Conservation (phyloP, 2,797 vertebrate species). For the Triplophysa yarkandensis region DNA sequence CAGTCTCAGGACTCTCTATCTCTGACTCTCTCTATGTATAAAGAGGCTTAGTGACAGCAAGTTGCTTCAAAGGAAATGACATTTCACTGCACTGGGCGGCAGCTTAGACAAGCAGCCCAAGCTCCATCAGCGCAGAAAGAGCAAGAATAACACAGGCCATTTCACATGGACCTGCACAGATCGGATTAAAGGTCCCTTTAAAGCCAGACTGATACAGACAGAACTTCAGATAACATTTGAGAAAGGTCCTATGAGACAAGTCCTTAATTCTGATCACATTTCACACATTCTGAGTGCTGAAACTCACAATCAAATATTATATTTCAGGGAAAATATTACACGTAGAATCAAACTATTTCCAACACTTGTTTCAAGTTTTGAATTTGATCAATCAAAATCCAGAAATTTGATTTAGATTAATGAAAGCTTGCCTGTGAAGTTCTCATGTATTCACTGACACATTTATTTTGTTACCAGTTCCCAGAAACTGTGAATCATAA, state of each 20-base stretch:
- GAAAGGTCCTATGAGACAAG: constrained; percentile 34
- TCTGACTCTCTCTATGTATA: constrained; percentile 33
- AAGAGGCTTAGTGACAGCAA: constrained; percentile 52
- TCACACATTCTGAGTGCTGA: constrained; percentile 3
- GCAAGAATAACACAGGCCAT: constrained; percentile 20
- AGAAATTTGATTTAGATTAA: too few species aligned
- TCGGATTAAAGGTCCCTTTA: constrained; percentile 42
- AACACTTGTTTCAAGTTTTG: too few species aligned
- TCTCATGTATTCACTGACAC: too few species aligned
- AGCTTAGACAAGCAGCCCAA: constrained; percentile 44
- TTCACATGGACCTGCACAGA: constrained; percentile 27
- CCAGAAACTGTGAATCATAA: too few species aligned
- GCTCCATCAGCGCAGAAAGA: constrained; percentile 38
- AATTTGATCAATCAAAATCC: too few species aligned
- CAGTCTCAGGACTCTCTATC: constrained; percentile 19
- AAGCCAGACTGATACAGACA: constrained; percentile 29
- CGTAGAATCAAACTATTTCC: too few species aligned
- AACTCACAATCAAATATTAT: constrained; percentile 1
- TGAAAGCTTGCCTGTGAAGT: too few species aligned
- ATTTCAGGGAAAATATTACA: too few species aligned
- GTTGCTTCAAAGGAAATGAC: constrained; percentile 56
- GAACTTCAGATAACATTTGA: constrained; percentile 43
- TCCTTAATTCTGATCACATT: constrained; percentile 44
- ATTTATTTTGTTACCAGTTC: too few species aligned
- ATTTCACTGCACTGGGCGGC: constrained; percentile 51